Base-by-base conservation (phyloP, 2,797 vertebrate genomes). In the Malurus leucopterus region DNA sequence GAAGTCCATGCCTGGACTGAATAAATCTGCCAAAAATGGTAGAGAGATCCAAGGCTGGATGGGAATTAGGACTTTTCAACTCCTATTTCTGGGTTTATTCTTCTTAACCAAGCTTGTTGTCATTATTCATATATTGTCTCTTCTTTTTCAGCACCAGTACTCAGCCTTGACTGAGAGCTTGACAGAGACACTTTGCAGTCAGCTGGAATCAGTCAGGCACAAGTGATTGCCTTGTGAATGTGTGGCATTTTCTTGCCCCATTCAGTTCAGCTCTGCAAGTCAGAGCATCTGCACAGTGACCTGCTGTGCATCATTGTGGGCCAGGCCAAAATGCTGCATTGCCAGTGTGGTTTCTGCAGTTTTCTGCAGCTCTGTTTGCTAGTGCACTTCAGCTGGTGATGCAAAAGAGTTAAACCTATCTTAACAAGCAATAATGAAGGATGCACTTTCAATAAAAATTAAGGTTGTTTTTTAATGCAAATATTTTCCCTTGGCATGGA, bases 291-390 rank as follows among this genome's bases (percentile, higher is more conserved):
- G 19, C 23, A 47, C 36, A 61, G 38, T 17, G 50, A 75, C 46
- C 32, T 79, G 20, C 46, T 34, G 7, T 24, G 15, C 16, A 17
- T 4, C 63, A 41, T 26, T 0, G 0, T n/a, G 26, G 3, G 2
- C 23, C 38, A 22, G 27, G 22, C 54, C 12, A 71, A 86, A 90
- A 84, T 46, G 13, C 13, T 53, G 20, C 23, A 8, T 26, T 80
- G 38, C 3, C 38, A 43, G 23, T 41, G 27, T 38, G 24, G 34
- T 34, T 36, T 36, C 36, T 36, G 36, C 36, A 36, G 34, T 27
- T 82, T 67, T 62, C 44, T 77, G 32, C 41, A 86, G 23, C 16
- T 90, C 50, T 83, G 13, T 80, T 92, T 55, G 29, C 8, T 15
- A 47, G 26, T 38, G 16, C 14, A 23, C 54, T 65, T 76, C 19